phyloP scores from a whole-genome alignment of 2,888 invertebrate genomes.

The Ischnura elegans region DNA sequence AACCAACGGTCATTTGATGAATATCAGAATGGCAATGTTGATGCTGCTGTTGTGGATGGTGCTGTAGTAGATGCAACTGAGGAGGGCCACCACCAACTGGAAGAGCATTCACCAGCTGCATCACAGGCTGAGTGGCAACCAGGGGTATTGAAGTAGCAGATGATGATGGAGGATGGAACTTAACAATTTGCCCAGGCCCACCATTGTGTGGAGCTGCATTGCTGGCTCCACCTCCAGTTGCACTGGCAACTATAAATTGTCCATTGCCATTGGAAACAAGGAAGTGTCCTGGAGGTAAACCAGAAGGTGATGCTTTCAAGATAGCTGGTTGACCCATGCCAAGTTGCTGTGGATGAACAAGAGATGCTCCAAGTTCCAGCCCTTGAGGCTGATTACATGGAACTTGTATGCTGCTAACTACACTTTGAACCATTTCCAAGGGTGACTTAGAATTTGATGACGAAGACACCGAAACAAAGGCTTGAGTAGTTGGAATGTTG shows the following conservation, averaged over 20 bases:
- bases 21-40: slow-evolving; percentile 62
- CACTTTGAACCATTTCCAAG: slow-evolving; percentile 88
- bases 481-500: slow-evolving; percentile 36
- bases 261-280: slow-evolving; percentile 86
- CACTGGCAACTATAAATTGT: slow-evolving; percentile 86
- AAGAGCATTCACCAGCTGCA: slow-evolving; percentile 86
- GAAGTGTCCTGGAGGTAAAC: slow-evolving; percentile 84
- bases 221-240: slow-evolving; percentile 81
- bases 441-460: slow-evolving; percentile 80
- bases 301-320: slow-evolving; percentile 73
- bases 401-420: slow-evolving; percentile 85
- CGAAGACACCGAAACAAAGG: slow-evolving; percentile 47
- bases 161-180: slow-evolving; percentile 53
- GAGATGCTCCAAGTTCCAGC: slow-evolving; percentile 28
- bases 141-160: slow-evolving; percentile 59
- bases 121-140: slow-evolving; percentile 72
- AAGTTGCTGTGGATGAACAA: slow-evolving; percentile 71
- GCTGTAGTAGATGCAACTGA: slow-evolving; percentile 51
- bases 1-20: slow-evolving; percentile 55
- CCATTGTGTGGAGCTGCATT: slow-evolving; percentile 75
- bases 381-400: slow-evolving; percentile 75
- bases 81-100: slow-evolving; percentile 76
- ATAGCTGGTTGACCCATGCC: slow-evolving; percentile 72
- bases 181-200: slow-evolving; percentile 35
- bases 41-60: slow-evolving; percentile 58